Evolutionary conservation across 2,888 invertebrate species (phyloP), one percentile per base, ranked within the genome.

Genomic region (Conistra vaccinii): DNA sequence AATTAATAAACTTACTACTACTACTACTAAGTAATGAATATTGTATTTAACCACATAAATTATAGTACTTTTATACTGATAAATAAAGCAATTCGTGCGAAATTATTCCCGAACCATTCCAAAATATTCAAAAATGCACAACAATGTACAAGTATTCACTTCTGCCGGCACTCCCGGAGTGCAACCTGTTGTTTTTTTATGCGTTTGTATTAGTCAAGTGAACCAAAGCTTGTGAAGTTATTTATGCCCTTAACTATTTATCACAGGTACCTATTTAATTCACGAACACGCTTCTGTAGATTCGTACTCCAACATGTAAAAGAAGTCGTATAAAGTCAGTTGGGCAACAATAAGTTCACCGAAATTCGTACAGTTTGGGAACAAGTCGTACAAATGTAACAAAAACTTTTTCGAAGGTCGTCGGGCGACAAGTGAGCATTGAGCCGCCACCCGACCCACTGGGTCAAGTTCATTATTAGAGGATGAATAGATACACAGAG

Each of bases 401-500:
- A 89, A 92, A 91, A 92, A 92, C 89, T 90, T 91, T 89, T 74
- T 76, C 85, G 89, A 93, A 93, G 93, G 92, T 93, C 92, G 90
- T 81, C 69, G 79, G 84, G 84, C 86, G 88, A 88, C 90, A 87
- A 89, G 85, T 89, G 90, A 80, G 68, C 82, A 87, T 88, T 83
- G 82, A 85, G 85, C 80, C 88, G 85, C 73, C 83, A 74, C 78
- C 81, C 86, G 86, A 86, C 85, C 89, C 81, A 90, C 90, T 91
- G 89, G 94, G 95, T 95, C 95, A 95, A 95, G 94, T 94, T 94
- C 92, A 92, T 93, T 92, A 91, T 92, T 91, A 89, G 88, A 88
- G 89, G 88, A 89, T 89, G 89, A 91, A 90, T 90, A 90, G 86
- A 84, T 76, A 80, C 73, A 79, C 69, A 76, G 74, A 85, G 83